phyloP scores from a whole-genome alignment of 2,113 vertebrate genomes.

The Corythoichthys haematopterus region DNA sequence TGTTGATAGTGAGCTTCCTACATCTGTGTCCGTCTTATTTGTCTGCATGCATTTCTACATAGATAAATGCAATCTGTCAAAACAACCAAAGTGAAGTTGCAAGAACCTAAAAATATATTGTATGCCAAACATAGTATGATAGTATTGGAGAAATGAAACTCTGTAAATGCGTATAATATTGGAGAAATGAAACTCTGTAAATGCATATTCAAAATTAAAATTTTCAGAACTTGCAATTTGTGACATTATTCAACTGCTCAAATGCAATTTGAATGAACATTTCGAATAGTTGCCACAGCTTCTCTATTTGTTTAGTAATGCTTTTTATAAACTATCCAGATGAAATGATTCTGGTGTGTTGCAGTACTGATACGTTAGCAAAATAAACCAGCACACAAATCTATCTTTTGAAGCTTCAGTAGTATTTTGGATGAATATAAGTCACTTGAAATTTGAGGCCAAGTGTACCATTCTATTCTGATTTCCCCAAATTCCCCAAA shows the following conservation, averaged over 20 bases:
- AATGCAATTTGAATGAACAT: neutral
- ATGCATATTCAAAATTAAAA: neutral
- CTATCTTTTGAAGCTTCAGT: neutral
- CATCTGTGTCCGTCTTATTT: constrained; percentile 14
- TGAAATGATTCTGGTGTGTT: neutral
- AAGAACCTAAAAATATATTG: neutral
- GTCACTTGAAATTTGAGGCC: constrained; percentile 19
- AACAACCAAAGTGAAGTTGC: neutral
- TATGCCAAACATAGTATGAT: neutral
- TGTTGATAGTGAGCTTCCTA: constrained; percentile 53
- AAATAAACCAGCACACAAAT: neutral
- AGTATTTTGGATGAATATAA: neutral
- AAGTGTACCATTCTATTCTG: constrained; percentile 16
- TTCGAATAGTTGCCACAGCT: neutral
- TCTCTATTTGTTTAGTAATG: neutral
- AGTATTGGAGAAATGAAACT: neutral
- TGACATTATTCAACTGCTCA: neutral
- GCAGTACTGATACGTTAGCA: neutral
- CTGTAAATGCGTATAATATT: neutral
- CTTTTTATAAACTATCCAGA: neutral
- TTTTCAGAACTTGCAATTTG: neutral
- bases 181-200: neutral
- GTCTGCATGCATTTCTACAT: neutral
- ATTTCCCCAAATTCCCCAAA: constrained; percentile 18
- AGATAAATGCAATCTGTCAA: constrained; percentile 10